Evolutionary conservation across 1,140 invertebrate genomes (phyloP).

Genomic region (Drosophila sechellia): DNA sequence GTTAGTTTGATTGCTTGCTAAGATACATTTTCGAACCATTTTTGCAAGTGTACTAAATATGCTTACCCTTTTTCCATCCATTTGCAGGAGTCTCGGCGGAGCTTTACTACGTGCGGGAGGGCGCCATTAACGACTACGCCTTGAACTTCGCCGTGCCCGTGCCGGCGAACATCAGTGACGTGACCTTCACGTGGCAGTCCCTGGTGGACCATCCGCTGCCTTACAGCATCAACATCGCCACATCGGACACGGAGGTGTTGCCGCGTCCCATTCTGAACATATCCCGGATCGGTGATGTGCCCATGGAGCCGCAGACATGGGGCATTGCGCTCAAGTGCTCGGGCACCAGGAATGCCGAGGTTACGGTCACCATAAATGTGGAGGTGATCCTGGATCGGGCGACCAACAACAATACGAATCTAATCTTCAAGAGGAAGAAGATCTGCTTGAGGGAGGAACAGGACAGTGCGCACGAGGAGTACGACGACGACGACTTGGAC

Average conservation of each 20-base stretch:
- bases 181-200: conserved; percentile 95
- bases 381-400: conserved; percentile 91
- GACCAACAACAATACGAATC: conserved; percentile 88
- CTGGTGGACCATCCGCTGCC: conserved; percentile 90
- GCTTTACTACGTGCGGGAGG: conserved; percentile 94
- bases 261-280: conserved; percentile 92
- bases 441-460: conserved; percentile 87
- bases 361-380: conserved; percentile 92
- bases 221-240: conserved; percentile 91
- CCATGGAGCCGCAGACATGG: conserved; percentile 92
- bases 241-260: conserved; percentile 91
- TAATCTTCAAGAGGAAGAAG: conserved; percentile 93
- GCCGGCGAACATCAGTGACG: conserved; percentile 91
- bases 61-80: background rate
- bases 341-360: conserved; percentile 91
- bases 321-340: conserved; percentile 92
- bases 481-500: conserved; percentile 65
- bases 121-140: conserved; percentile 93
- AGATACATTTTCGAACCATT: background rate
- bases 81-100: conserved; percentile 92
- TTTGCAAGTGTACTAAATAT: conserved; percentile 3
- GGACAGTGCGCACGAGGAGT: conserved; percentile 72
- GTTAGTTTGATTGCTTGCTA: background rate
- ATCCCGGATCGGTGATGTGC: conserved; percentile 91
- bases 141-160: conserved; percentile 94